These are phyloP conservation scores for Lanius collurio DNA, from an alignment of 2,113 vertebrate species.

Conservation along the genomic window DNA sequence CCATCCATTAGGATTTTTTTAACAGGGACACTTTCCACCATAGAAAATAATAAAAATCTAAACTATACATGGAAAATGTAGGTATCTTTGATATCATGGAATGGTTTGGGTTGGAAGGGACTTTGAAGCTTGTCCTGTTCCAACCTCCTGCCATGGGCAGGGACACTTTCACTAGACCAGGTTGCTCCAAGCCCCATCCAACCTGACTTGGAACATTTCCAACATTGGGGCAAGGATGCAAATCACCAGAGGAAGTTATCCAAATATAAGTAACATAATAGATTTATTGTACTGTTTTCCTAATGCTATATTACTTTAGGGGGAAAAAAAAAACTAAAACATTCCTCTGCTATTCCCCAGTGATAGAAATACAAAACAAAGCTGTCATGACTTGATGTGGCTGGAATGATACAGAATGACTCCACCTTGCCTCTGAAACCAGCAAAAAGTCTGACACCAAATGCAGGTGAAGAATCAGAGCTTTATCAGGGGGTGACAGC, in stretches of 20 bases:
- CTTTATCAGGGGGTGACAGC: not conserved
- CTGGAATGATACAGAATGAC: not conserved
- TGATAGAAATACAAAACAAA: not conserved
- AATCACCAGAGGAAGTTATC: not conserved
- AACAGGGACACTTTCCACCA: not conserved
- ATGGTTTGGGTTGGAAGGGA: not conserved
- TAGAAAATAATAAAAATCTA: not conserved
- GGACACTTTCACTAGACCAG: not conserved
- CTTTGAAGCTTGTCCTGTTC: not conserved
- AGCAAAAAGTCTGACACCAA: not conserved
- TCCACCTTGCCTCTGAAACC: not conserved
- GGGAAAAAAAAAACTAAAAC: not conserved
- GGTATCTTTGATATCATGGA: not conserved
- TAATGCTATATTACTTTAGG: not conserved
- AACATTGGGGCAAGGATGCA: not conserved
- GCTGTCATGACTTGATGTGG: not conserved
- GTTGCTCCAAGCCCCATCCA: not conserved
- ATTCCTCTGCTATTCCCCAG: not conserved
- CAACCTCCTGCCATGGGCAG: fast-evolving
- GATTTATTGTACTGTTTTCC: not conserved
- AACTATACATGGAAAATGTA: not conserved
- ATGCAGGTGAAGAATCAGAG: not conserved
- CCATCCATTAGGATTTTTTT: not conserved
- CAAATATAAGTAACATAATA: not conserved
- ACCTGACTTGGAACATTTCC: not conserved